Conservation (phyloP, 1,140 invertebrate genomes). For the Drosophila ercepeae region DNA sequence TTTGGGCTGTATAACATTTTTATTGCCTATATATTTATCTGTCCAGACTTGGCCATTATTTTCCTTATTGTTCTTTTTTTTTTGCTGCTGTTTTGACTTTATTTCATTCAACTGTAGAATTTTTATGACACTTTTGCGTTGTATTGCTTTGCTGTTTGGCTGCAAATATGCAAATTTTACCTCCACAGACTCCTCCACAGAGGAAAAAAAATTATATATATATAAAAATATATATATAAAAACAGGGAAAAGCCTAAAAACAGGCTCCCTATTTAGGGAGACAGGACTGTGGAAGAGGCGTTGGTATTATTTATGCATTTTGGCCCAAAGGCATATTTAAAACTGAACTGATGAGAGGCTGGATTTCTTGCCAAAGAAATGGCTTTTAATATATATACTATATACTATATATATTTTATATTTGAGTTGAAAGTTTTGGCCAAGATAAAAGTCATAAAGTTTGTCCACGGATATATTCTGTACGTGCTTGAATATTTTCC, state of each 20-base stretch:
- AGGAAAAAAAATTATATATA: neutral
- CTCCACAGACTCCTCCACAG: conserved; percentile 11
- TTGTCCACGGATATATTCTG: conserved; percentile 20
- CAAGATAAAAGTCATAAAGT: conserved; percentile 75
- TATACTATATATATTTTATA: neutral
- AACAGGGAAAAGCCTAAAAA: conserved; percentile 28
- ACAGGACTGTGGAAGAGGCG: conserved; percentile 3
- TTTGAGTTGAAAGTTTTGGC: conserved; percentile 59
- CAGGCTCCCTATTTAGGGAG: neutral
- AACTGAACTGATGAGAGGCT: conserved; percentile 55
- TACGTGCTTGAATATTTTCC: neutral
- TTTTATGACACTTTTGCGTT: conserved; percentile 69
- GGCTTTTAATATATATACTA: conserved; percentile 17
- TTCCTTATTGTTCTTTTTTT: conserved; percentile 18
- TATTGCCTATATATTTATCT: conserved; percentile 67
- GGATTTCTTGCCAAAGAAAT: conserved; percentile 4
- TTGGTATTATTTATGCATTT: conserved; percentile 76
- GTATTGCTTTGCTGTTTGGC: conserved; percentile 27
- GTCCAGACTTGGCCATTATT: conserved; percentile 8
- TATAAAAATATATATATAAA: no score
- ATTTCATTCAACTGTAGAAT: conserved; percentile 58
- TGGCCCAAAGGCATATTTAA: conserved; percentile 65
- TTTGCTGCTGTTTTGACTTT: conserved; percentile 45
- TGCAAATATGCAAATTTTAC: conserved; percentile 75
- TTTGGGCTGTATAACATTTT: conserved; percentile 64